phyloP scores from a whole-genome alignment of 2,113 vertebrate genomes.

The Rhagologus leucostigma region DNA sequence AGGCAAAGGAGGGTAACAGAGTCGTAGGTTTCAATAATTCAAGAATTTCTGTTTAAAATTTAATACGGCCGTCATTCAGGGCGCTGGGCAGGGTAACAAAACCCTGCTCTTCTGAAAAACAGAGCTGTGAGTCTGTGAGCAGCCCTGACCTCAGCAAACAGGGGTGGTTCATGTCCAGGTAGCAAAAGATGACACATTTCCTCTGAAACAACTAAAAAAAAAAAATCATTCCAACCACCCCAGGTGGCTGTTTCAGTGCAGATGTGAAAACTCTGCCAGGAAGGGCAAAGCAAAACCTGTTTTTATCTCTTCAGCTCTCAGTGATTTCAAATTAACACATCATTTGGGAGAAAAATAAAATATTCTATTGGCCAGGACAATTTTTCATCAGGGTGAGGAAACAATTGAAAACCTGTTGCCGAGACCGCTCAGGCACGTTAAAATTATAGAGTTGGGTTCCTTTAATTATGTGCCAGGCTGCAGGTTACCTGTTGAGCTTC shows the following conservation, averaged over 20 bases:
- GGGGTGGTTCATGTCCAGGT: not conserved
- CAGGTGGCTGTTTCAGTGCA: not conserved
- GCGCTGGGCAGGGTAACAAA: not conserved
- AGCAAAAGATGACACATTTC: not conserved
- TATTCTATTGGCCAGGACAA: no score
- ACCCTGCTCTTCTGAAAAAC: not conserved
- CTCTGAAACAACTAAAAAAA: not conserved
- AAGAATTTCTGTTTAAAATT: constrained; percentile 49
- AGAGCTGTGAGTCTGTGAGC: not conserved
- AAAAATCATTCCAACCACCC: accelerated
- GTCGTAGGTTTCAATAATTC: constrained; percentile 43
- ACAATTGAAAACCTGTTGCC: not conserved
- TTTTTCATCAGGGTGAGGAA: not conserved
- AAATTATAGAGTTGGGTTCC: not conserved
- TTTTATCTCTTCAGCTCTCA: not conserved
- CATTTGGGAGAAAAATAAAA: not conserved
- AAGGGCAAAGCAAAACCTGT: not conserved
- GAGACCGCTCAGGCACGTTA: not conserved
- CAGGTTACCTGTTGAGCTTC: not conserved
- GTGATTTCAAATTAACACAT: not conserved
- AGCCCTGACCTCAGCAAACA: not conserved
- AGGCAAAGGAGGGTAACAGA: not conserved
- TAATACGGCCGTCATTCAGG: not conserved
- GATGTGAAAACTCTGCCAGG: accelerated
- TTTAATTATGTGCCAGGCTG: not conserved